Evolutionary conservation across 2,797 vertebrate species (phyloP).

Genomic region (Mallotus villosus): DNA sequence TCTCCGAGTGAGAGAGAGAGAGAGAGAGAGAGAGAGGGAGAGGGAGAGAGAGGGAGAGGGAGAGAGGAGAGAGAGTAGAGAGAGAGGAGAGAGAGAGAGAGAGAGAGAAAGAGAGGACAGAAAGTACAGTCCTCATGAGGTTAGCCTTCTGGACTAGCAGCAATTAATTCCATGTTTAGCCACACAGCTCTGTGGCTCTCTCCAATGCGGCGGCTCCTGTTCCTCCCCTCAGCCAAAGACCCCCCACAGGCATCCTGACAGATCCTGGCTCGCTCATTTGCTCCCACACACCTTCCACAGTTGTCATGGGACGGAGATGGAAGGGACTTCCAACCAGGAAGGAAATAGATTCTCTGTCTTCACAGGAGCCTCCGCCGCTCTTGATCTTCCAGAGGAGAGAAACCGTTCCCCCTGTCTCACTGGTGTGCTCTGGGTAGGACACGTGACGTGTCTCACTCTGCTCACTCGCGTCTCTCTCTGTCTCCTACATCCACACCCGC

Average conservation of each 20-base stretch:
- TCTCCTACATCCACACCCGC: constrained; percentile 25
- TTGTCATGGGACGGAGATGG: constrained; percentile 32
- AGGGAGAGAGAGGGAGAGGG: background rate
- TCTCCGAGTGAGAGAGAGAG: background rate
- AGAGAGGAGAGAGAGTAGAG: constrained; percentile 5
- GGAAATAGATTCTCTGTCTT: constrained; percentile 9
- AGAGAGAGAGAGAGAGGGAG: constrained; percentile 1
- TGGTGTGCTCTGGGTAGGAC: constrained; percentile 38
- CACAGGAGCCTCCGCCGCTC: constrained; percentile 25
- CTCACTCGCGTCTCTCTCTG: constrained; percentile 45
- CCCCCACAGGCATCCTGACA: constrained; percentile 27
- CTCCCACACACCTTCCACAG: constrained; percentile 29
- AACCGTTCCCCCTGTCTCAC: constrained; percentile 29
- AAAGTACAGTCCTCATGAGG: constrained; percentile 6
- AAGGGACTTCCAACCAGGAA: background rate
- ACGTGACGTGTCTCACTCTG: constrained; percentile 51
- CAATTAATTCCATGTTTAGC: constrained; percentile 36
- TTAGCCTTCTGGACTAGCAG: constrained; percentile 20
- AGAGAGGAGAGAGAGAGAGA: background rate
- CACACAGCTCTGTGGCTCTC: constrained; percentile 18
- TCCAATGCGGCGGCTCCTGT: constrained; percentile 20
- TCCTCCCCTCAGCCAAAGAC: constrained; percentile 21
- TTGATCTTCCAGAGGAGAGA: constrained; percentile 46
- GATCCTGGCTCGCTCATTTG: constrained; percentile 8
- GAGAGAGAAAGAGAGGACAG: background rate